Evolutionary conservation across 2,888 invertebrate genomes (phyloP), one percentile per base, ranked within the genome.

Genomic region (Mythimna albipuncta): DNA sequence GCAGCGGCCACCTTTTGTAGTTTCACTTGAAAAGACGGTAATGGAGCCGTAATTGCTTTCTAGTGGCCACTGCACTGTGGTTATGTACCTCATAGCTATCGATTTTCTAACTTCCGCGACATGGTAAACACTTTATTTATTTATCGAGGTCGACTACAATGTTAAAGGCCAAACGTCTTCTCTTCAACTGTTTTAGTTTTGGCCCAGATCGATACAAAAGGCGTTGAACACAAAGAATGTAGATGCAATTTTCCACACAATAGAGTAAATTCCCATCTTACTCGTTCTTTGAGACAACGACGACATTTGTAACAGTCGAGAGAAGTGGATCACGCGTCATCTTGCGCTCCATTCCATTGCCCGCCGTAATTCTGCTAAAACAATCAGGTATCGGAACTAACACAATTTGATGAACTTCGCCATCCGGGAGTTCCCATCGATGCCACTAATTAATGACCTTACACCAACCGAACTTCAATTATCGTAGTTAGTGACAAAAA

Each of bases 371-470:
- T 54, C 44, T 62, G 57, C 67, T 59, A 71, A 66, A 63, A 19
- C 44, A 73, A 70, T 59, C 21, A 64, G 19, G 21, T 66, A 71
- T 78, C 71, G 71, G 77, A 79, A 69, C 62, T 58, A 63, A 75
- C 58, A 58, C 50, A 78, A 79, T 76, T 81, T 79, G 78, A 72
- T 79, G 75, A 72, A 66, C 72, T 65, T 59, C 55, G 64, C 71
- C 81, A 77, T 77, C 73, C 63, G 79, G 66, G 63, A 66, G 61
- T 64, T 61, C 67, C 69, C 76, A 85, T 79, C 64, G 75, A 77
- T 63, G 62, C 68, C 41, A 58, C 65, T 83, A 81, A 88, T 84
- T 86, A 84, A 77, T 74, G 81, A 77, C 76, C 77, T 79, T 79
- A 81, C 75, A 77, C 72, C 74, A 82, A 82, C 70, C 65, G 52